Percentiles rank a stretch among this genome's conserved stretches.
Conservation (phyloP, 2,888 invertebrate species). For the Crioceris asparagi region DNA sequence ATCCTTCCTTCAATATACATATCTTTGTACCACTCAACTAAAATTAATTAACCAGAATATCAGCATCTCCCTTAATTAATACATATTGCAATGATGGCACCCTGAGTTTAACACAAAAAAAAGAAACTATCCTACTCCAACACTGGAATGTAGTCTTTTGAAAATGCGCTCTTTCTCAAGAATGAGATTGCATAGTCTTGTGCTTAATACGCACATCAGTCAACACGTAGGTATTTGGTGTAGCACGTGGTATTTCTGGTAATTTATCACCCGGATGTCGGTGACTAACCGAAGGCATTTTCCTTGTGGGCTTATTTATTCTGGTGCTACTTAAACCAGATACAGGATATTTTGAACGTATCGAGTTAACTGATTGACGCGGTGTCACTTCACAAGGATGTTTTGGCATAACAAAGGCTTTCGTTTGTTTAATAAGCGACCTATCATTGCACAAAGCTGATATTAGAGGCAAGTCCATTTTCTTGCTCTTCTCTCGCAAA, state of each 20-base stretch:
- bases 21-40: not conserved
- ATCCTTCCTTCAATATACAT: too few relatives aligned
- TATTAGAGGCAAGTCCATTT: constrained; percentile 82
- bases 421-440: constrained; percentile 78
- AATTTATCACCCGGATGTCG: constrained; percentile 71
- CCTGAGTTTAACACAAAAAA: constrained; percentile 36
- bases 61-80: constrained; percentile 17
- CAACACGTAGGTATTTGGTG: constrained; percentile 60
- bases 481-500: constrained; percentile 77
- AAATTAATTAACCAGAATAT: constrained; percentile 13
- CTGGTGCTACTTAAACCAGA: constrained; percentile 52
- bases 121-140: constrained; percentile 21
- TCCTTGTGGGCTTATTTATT: constrained; percentile 47
- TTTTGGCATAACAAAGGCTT: constrained; percentile 73
- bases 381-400: constrained; percentile 38
- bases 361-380: constrained; percentile 35
- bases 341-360: constrained; percentile 53
- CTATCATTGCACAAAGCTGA: constrained; percentile 89
- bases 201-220: constrained; percentile 36
- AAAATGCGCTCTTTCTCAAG: constrained; percentile 19
- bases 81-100: constrained; percentile 39
- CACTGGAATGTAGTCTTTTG: constrained; percentile 29
- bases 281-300: constrained; percentile 45
- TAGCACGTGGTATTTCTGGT: constrained; percentile 55
- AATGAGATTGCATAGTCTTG: constrained; percentile 37